Base-by-base conservation (phyloP, 2,797 vertebrate species). In the Sebastes diploproa region DNA sequence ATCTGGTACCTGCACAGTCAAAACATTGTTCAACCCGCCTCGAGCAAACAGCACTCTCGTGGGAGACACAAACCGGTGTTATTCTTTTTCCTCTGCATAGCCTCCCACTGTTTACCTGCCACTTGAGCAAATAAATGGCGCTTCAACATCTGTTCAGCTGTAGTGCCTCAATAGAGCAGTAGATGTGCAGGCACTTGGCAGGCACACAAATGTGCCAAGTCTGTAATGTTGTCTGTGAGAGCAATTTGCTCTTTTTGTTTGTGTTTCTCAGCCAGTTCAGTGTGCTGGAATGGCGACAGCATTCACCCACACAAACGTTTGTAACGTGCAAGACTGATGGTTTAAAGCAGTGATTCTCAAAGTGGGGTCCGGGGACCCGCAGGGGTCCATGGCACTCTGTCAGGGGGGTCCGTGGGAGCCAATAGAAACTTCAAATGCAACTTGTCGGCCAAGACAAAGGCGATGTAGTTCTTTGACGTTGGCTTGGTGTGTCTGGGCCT, bases 41-140 rank as follows among this genome's bases (percentile, higher is more conserved):
- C 85, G 88, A 89, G 84, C 87, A 91, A 91, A 88, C 88, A 71
- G 38, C 9, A 75, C 69, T 82, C 86, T 85, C 76, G 62, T 77
- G 61, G 54, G 91, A 89, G 83, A 86, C 77, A 66, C 85, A 90
- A 86, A 83, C 82, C 8, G 30, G 29, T 90, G 82, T 89, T 91
- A 59, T 89, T 89, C 73, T 84, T 91, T 88, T 27, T 75, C 81
- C 60, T 80, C 75, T 74, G 77, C 87, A 8, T 72, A 74, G 79
- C 88, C 85, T 88, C 86, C 82, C 82, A 73, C 83, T 91, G 90
- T 94, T 93, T 92, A 88, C 86, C 83, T 87, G 89, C 86, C 87
- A 89, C 92, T 92, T 92, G 90, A 89, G 86, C 87, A 94, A 94
- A 95, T 87, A 94, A 89, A 92, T 87, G 85, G 64, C 32, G 73